phyloP scores from a whole-genome alignment of 2,797 vertebrate genomes.

The Emys orbicularis region DNA sequence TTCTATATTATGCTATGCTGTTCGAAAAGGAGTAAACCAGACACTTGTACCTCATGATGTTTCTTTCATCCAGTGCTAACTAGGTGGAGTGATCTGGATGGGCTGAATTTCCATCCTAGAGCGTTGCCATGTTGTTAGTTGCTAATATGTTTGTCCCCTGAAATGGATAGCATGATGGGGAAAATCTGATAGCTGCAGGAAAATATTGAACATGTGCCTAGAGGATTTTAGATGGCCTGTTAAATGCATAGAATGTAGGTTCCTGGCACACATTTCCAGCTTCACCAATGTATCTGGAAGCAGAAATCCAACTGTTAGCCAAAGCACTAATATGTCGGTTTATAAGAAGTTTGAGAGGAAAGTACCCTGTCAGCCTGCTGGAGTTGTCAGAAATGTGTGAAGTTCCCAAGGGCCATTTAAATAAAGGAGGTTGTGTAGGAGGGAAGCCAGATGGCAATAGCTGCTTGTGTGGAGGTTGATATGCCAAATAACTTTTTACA shows the following conservation, averaged over 20 bases:
- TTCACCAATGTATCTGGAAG: slow-evolving; percentile 57
- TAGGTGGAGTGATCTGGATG: neutral
- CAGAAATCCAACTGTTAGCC: slow-evolving; percentile 40
- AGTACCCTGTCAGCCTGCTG: slow-evolving; percentile 28
- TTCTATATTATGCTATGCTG: neutral
- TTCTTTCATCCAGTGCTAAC: neutral
- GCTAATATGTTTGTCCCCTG: neutral
- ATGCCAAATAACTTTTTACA: slow-evolving; percentile 37
- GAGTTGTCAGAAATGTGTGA: slow-evolving; percentile 22
- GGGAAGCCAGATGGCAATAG: slow-evolving; percentile 46
- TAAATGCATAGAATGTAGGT: slow-evolving; percentile 17
- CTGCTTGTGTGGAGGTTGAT: slow-evolving; percentile 23
- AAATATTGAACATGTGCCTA: neutral
- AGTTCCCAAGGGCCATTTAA: slow-evolving; percentile 24
- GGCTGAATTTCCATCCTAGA: neutral
- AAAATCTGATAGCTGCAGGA: neutral
- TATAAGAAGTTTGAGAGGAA: slow-evolving; percentile 24
- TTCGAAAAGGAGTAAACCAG: neutral
- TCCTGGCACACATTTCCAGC: slow-evolving; percentile 47
- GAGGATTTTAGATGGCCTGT: slow-evolving; percentile 39
- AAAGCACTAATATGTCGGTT: slow-evolving; percentile 31
- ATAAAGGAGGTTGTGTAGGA: slow-evolving; percentile 8
- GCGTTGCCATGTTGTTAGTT: neutral
- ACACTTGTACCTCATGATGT: neutral
- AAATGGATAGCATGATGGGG: neutral